phyloP scores from a whole-genome alignment of 2,888 invertebrate genomes.

The Minunthozetes semirufus region DNA sequence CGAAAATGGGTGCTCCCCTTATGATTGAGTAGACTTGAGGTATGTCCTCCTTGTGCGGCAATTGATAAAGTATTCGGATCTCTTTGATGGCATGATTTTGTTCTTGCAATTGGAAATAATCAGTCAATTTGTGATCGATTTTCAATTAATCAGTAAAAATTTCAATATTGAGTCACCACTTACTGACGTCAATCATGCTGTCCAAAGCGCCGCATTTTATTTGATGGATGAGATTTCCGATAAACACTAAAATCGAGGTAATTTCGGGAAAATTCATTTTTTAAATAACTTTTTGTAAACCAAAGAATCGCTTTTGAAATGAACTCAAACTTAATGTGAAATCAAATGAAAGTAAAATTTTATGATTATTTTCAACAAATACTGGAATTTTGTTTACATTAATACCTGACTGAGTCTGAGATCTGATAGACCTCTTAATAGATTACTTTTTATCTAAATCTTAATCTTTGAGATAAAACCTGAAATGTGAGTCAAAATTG shows the following conservation, averaged over 20 bases:
- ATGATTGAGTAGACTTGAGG: not conserved
- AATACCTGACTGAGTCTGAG: too few species aligned
- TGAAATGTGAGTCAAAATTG: too few species aligned
- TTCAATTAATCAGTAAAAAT: not conserved
- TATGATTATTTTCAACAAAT: too few species aligned
- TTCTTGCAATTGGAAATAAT: constrained; percentile 3
- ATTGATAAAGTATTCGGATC: constrained; percentile 31
- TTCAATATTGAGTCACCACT: not conserved
- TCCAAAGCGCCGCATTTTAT: not conserved
- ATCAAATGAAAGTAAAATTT: not conserved
- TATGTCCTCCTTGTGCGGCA: constrained; percentile 4
- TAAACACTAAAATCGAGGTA: not conserved
- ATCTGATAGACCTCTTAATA: too few species aligned
- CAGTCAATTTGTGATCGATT: not conserved
- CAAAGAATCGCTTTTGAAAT: not conserved
- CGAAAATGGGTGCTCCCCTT: constrained; percentile 22
- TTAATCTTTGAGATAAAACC: too few species aligned
- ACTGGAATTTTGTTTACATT: too few species aligned
- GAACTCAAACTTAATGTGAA: not conserved
- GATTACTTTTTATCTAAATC: too few species aligned
- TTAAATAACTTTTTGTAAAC: not conserved
- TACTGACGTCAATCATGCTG: constrained; percentile 12
- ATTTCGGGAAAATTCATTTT: not conserved
- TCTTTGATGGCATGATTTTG: constrained; percentile 33
- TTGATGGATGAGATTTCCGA: not conserved